Base-by-base conservation (phyloP, 2,113 vertebrate species). In the Ciconia maguari region DNA sequence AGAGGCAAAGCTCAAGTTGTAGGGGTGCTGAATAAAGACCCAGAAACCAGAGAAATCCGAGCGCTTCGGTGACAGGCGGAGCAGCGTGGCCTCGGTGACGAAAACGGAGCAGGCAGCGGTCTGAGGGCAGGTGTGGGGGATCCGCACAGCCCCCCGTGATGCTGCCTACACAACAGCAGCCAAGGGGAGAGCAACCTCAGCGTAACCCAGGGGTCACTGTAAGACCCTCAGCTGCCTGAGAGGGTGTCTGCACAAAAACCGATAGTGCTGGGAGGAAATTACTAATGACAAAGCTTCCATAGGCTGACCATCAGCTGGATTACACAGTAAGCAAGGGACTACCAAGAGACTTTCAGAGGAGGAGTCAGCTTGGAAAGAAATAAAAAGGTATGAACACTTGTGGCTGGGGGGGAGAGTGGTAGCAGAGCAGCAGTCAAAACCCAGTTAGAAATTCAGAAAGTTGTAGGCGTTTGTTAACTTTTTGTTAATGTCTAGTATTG, bases 1-100 rank as follows among this genome's bases (percentile, higher is more conserved):
- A 30, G 55, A 57, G 38, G 36, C 0, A 1, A 54, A 44, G 10
- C 9, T 87, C 16, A 57, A 14, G 36, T 61, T 57, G 29, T 4
- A 27, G 12, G 34, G 6, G 17, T 2, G 3, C 12, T 26, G 51
- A 30, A 19, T 10, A 21, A 48, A 51, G 46, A 42, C n/a, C 20
- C 10, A 54, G 58, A 64, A 49, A 64, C 24, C 16, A 52, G 54
- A 65, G 21, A 48, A 71, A 62, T 24, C 30, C 0, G 4, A 54
- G 16, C 1, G 1, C 5, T 41, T 29, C 0, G 4, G 51, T 8
- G 1, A 14, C 51, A 34, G 32, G 16, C 6, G 3, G 32, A 54
- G 32, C 16, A 49, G 25, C 0, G 0, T 0, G 0, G 10, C 36
- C 55, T 49, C 3, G 2, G 41, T 17, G 27, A 66, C 9, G 16